Evolutionary conservation across 1,140 invertebrate species (phyloP).

Genomic region (Lordiphosa clarofinis): DNA sequence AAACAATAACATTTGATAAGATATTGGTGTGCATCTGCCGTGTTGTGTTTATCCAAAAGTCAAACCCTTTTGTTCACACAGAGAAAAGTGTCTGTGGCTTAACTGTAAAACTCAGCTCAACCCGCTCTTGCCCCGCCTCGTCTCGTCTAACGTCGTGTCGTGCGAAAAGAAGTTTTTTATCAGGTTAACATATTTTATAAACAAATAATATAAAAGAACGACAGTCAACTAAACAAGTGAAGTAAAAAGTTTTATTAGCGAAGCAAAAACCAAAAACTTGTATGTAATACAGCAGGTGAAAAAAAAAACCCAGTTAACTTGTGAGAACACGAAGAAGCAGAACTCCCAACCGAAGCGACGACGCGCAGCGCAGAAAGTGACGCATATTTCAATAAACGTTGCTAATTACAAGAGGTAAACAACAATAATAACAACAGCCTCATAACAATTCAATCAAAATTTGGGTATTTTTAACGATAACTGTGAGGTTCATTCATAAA

Average conservation of each 20-base stretch:
- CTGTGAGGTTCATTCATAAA: constrained; percentile 55
- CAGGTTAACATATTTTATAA: constrained; percentile 31
- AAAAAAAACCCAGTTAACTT: constrained; percentile 23
- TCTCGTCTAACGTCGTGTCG: no score
- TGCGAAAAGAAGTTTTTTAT: constrained; percentile 23
- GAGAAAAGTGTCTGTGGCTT: no score
- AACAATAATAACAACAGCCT: constrained; percentile 11
- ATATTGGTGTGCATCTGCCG: neutral
- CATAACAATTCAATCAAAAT: no score
- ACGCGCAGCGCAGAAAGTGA: constrained; percentile 30
- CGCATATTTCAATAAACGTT: constrained; percentile 33
- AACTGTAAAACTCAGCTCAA: no score
- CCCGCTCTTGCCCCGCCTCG: no score
- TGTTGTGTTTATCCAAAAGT: no score
- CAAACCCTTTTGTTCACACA: no score
- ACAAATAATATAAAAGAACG: constrained; percentile 25
- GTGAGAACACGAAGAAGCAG: constrained; percentile 4
- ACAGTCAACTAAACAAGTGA: constrained; percentile 22
- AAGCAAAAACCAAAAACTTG: constrained; percentile 18
- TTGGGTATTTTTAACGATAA: constrained; percentile 15
- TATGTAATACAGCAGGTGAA: constrained; percentile 34
- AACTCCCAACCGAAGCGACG: constrained; percentile 13
- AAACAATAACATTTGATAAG: no score
- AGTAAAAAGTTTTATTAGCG: constrained; percentile 11
- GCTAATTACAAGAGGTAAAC: constrained; percentile 52